phyloP scores from a whole-genome alignment of 2,797 vertebrate species.

The Peromyscus nudipes region DNA sequence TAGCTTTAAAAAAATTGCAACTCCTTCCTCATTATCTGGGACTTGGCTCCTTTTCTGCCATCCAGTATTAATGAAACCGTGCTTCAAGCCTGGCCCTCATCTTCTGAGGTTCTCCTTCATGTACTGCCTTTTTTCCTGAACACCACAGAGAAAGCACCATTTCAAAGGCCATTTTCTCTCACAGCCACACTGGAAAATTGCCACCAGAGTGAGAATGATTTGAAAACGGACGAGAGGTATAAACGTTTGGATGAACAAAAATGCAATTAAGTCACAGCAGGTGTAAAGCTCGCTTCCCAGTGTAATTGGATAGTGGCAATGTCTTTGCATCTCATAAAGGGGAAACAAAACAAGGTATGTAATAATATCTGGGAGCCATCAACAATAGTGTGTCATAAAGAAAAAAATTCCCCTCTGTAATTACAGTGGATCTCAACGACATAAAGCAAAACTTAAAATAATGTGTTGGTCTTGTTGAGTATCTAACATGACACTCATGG shows the following conservation, averaged over 20 bases:
- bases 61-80: slow-evolving; percentile 91
- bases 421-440: slow-evolving; percentile 67
- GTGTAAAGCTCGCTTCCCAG: slow-evolving; percentile 59
- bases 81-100: slow-evolving; percentile 93
- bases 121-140: slow-evolving; percentile 83
- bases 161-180: slow-evolving; percentile 86
- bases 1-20: slow-evolving; percentile 91
- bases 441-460: slow-evolving; percentile 79
- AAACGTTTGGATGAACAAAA: slow-evolving; percentile 85
- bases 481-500: slow-evolving; percentile 51
- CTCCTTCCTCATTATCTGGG: slow-evolving; percentile 92
- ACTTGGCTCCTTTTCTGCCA: slow-evolving; percentile 91
- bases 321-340: slow-evolving; percentile 78
- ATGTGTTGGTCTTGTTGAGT: slow-evolving; percentile 72
- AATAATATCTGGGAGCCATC: slow-evolving; percentile 74
- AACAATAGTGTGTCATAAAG: slow-evolving; percentile 56
- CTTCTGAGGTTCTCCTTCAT: slow-evolving; percentile 89
- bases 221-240: slow-evolving; percentile 80
- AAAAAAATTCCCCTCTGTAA: slow-evolving; percentile 54
- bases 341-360: slow-evolving; percentile 13
- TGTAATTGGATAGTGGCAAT: slow-evolving; percentile 79
- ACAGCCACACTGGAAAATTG: slow-evolving; percentile 81
- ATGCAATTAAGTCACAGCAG: slow-evolving; percentile 85
- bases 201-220: slow-evolving; percentile 73
- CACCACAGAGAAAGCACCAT: slow-evolving; percentile 80